Base-by-base conservation (phyloP, 2,113 vertebrate genomes). In the Gracilinanus agilis region DNA sequence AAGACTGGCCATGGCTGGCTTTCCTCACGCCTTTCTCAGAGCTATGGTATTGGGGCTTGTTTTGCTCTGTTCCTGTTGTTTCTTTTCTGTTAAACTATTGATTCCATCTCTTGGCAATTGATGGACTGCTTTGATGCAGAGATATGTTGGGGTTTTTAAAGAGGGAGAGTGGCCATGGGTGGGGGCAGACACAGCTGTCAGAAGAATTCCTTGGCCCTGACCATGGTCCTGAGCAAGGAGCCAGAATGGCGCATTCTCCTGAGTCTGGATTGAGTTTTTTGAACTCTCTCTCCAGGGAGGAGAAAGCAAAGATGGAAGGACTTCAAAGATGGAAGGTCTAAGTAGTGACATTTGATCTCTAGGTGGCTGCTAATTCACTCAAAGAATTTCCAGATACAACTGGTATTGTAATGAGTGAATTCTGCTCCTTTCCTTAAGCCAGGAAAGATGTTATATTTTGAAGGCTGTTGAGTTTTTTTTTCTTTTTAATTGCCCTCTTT, bases 261-360 rank as follows among this genome's bases (percentile, higher is more conserved):
- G 0, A 23, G 90, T 94, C 90, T 89, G 93, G 92, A 90, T 83
- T 94, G 96, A 92, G 93, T 96, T 93, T 89, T 96, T 89, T 3
- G 24, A 95, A 90, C 97, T 96, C 49, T 96, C 90, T 95, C 89
- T 95, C 90, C 23, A 61, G 93, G 89, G 54, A 61, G 95, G 96
- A 97, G 94, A 92, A 94, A 94, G 54, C 0, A 44, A 96, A 96
- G 97, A 97, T 93, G 89, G 67, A 96, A 96, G 95, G 94, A 95
- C 92, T 97, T 98, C 97, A 92, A 98, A 96, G 96, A 95, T 98
- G 96, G n/a, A n/a, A 98, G 92, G 89, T 96, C 92, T 92, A 55
- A 90, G 94, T 96, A 90, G 8, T 97, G 19, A 96, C 94, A 98
- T 96, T 93, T 93, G 91, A 97, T 97, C 97, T 89, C 53, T 88